These are phyloP conservation scores for Hippopotamus amphibius DNA, from an alignment of 2,113 vertebrate genomes.

Conservation along the genomic window DNA sequence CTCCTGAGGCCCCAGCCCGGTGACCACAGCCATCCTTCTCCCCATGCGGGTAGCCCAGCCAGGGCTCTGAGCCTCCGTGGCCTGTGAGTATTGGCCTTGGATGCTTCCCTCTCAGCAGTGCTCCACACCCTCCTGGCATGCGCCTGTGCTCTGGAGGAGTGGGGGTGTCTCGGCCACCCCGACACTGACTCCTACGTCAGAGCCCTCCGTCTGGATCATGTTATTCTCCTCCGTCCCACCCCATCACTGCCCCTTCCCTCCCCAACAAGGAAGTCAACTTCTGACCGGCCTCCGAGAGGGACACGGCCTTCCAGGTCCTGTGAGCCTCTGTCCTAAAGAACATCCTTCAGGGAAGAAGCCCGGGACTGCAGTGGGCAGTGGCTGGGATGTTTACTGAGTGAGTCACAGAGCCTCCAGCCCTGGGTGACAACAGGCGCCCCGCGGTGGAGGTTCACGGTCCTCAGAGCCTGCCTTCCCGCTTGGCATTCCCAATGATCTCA, in stretches of 20 bases:
- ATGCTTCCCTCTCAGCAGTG: neutral
- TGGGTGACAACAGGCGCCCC: neutral
- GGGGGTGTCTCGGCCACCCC: neutral
- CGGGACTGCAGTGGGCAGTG: neutral
- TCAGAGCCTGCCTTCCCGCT: neutral
- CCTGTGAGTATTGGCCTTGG: neutral
- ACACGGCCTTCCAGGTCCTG: neutral
- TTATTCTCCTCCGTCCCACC: neutral
- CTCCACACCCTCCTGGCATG: neutral
- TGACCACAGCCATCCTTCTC: neutral
- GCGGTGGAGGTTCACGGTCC: neutral
- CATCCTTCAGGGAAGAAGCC: neutral
- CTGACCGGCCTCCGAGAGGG: neutral
- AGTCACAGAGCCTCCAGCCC: neutral
- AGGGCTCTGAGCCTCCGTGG: neutral
- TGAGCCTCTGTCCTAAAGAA: neutral
- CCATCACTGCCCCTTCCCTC: neutral
- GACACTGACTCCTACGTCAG: neutral
- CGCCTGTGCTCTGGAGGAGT: neutral
- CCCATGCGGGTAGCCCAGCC: neutral
- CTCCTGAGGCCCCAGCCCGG: neutral
- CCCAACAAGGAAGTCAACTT: neutral
- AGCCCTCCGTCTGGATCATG: neutral
- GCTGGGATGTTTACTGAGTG: neutral
- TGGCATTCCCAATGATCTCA: neutral